These are phyloP conservation scores for Nasonia oneida DNA, from an alignment of 2,888 invertebrate species.

Conservation along the genomic window DNA sequence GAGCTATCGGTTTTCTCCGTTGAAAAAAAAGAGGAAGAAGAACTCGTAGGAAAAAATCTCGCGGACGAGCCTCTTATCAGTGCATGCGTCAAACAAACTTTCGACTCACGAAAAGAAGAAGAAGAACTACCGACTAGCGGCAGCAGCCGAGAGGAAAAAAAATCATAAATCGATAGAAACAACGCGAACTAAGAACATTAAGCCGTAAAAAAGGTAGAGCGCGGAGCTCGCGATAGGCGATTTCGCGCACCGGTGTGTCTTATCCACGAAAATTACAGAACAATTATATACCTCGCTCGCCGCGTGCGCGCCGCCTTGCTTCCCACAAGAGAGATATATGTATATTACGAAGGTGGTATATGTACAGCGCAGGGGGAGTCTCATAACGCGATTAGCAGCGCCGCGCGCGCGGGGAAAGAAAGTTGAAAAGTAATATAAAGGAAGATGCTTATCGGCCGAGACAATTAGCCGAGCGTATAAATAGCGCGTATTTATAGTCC, in stretches of 20 bases:
- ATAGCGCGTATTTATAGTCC: conserved; percentile 77
- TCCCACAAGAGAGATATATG: conserved; percentile 40
- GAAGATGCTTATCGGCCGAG: conserved; percentile 76
- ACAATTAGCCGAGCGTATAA: conserved; percentile 78
- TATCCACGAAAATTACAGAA: conserved; percentile 62
- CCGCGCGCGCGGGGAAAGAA: conserved; percentile 62
- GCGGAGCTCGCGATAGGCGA: conserved; percentile 22
- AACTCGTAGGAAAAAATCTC: neutral
- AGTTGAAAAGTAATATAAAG: conserved; percentile 73
- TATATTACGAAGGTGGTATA: neutral
- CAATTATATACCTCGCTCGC: conserved; percentile 48
- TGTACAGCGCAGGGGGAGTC: conserved; percentile 10
- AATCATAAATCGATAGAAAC: conserved; percentile 26
- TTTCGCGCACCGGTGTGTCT: conserved; percentile 38
- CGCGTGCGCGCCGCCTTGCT: conserved; percentile 20
- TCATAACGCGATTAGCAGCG: conserved; percentile 60
- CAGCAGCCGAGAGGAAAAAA: neutral
- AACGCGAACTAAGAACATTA: conserved; percentile 41
- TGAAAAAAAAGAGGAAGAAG: neutral
- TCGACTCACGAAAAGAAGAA: conserved; percentile 16
- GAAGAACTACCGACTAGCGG: neutral
- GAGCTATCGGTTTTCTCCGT: neutral
- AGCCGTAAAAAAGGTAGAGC: conserved; percentile 29
- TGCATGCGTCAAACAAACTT: conserved; percentile 2
- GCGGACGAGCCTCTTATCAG: neutral